These are phyloP conservation scores for Drosophila kurseongensis DNA, from an alignment of 1,140 invertebrate species.

Conservation along the genomic window DNA sequence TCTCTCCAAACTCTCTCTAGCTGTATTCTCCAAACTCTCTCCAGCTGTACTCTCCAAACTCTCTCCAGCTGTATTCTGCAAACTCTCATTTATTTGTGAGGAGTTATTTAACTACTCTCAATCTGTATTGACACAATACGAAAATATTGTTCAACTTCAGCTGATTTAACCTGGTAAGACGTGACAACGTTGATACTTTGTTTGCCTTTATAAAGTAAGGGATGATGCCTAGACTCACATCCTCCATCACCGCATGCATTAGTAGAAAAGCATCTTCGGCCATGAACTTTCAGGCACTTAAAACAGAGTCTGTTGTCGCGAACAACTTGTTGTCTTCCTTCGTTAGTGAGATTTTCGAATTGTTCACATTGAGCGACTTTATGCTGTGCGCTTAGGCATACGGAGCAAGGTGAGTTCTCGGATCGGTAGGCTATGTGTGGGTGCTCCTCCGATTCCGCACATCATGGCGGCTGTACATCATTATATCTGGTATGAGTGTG, in stretches of 20 bases:
- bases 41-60: too few species aligned
- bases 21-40: too few species aligned
- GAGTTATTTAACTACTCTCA: too few species aligned
- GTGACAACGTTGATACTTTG: background rate
- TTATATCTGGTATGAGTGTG: conserved; percentile 1
- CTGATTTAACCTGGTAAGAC: background rate
- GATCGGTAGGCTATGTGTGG: background rate
- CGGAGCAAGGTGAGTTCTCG: too few species aligned
- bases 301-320: background rate
- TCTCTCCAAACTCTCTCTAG: too few species aligned
- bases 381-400: too few species aligned
- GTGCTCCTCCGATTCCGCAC: background rate
- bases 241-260: too few species aligned
- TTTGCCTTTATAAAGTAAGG: background rate
- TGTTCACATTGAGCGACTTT: background rate
- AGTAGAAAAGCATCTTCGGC: too few species aligned
- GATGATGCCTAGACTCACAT: background rate
- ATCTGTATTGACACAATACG: background rate
- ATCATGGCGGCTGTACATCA: background rate
- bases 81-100: too few species aligned
- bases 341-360: background rate
- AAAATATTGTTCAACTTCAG: background rate
- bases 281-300: background rate
- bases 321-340: background rate
- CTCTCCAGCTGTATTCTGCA: too few species aligned